phyloP scores from a whole-genome alignment of 2,113 vertebrate species.

The Mionectes macconnelli region DNA sequence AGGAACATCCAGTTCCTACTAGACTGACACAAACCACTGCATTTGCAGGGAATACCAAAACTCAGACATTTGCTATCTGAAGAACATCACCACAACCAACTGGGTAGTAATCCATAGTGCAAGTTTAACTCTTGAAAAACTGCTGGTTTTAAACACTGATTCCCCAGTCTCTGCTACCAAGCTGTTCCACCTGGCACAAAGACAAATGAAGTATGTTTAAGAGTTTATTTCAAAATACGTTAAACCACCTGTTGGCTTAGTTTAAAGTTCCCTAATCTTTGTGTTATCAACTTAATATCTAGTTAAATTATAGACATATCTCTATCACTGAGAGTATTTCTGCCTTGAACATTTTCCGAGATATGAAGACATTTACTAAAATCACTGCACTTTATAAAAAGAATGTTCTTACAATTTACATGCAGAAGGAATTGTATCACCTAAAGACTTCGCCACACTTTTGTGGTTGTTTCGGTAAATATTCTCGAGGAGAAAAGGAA shows the following conservation, averaged over 20 bases:
- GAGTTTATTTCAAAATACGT: not conserved
- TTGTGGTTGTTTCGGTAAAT: not conserved
- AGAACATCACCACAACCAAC: rapidly evolving
- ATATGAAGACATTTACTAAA: not conserved
- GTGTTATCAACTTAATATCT: not conserved
- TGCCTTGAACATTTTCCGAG: not conserved
- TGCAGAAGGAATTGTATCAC: not conserved
- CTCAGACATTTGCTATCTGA: not conserved
- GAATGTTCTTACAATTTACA: not conserved
- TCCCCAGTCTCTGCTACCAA: not conserved
- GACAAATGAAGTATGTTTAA: not conserved
- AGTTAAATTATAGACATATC: not conserved
- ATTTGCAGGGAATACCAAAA: not conserved
- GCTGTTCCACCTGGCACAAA: not conserved
- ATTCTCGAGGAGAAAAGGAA: not conserved
- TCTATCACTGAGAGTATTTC: not conserved
- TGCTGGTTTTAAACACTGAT: not conserved
- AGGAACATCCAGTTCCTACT: not conserved
- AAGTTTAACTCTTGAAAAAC: not conserved
- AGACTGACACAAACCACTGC: not conserved
- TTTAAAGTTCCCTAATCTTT: not conserved
- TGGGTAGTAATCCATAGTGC: rapidly evolving
- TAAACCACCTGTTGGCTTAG: not conserved
- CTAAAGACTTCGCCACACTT: not conserved
- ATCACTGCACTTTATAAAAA: not conserved